Percentiles rank a stretch among this genome's conserved stretches.
Conservation (phyloP, 2,888 invertebrate genomes). For the Eurois occulta region DNA sequence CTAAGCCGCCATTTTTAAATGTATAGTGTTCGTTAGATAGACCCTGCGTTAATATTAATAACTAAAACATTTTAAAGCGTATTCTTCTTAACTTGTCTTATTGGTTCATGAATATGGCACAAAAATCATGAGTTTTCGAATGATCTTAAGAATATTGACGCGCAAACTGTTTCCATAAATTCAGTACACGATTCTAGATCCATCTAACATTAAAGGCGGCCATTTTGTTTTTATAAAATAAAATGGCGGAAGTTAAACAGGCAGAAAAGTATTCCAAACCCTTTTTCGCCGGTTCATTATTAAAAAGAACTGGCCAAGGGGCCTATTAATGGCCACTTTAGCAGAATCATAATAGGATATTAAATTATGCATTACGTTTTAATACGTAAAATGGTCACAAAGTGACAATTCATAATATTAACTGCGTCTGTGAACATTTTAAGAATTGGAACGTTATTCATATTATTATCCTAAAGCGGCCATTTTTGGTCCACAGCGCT, state of each 20-base stretch:
- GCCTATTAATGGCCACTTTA: background rate
- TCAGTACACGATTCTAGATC: background rate
- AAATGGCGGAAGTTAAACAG: background rate
- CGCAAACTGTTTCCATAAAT: background rate
- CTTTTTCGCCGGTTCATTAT: background rate
- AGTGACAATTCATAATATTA: background rate
- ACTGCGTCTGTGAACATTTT: background rate
- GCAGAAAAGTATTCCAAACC: background rate
- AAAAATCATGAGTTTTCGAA: background rate
- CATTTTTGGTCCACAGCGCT: background rate
- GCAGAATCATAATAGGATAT: background rate
- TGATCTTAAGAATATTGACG: background rate
- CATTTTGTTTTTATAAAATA: background rate
- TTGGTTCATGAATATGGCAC: conserved; percentile 8
- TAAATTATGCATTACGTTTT: background rate
- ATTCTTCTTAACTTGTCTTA: background rate
- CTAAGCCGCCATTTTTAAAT: conserved; percentile 45
- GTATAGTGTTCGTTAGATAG: conserved; percentile 40
- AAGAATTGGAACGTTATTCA: background rate
- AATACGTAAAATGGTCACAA: no score
- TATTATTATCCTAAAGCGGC: background rate
- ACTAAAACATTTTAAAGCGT: conserved; percentile 1
- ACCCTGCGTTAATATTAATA: conserved; percentile 35
- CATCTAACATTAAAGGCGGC: background rate
- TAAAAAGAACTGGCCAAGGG: background rate